Conservation (phyloP, 2,113 vertebrate species). For the Xiphorhynchus elegans region DNA sequence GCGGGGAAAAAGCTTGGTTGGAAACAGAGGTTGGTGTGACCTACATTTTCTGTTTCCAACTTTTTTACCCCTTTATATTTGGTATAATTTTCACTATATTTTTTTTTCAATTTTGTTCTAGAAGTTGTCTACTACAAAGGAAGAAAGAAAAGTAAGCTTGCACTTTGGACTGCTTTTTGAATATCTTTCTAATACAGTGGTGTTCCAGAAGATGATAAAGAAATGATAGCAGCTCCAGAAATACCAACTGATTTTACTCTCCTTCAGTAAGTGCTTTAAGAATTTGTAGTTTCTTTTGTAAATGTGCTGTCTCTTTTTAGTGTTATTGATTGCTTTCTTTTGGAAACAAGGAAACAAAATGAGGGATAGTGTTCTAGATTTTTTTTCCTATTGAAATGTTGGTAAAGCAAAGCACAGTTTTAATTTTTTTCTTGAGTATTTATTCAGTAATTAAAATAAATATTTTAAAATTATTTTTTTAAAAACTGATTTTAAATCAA, state of each 20-base stretch:
- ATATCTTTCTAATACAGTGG: slow-evolving; percentile 79
- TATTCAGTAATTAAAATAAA: background rate
- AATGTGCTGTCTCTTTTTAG: background rate
- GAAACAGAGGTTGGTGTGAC: background rate
- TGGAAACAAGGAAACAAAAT: background rate
- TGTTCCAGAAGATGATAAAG: slow-evolving; percentile 98
- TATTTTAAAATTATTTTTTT: background rate
- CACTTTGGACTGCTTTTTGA: slow-evolving; percentile 74
- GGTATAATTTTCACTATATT: background rate
- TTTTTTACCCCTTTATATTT: background rate
- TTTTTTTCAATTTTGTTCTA: background rate
- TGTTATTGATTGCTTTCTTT: background rate
- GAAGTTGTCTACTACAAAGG: slow-evolving; percentile 63
- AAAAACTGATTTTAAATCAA: background rate
- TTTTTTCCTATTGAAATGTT: background rate
- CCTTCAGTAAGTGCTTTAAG: slow-evolving; percentile 87
- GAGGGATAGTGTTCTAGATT: background rate
- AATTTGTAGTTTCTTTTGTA: background rate
- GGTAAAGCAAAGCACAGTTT: background rate
- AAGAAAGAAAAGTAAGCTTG: slow-evolving; percentile 63
- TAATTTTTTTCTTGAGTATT: background rate
- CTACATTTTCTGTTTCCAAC: background rate
- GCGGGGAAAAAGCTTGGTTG: background rate
- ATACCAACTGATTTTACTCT: slow-evolving; percentile 96
- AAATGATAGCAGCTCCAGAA: slow-evolving; percentile 99